Base-by-base conservation (phyloP, 1,140 invertebrate genomes). In the Macrostomum lignano region DNA sequence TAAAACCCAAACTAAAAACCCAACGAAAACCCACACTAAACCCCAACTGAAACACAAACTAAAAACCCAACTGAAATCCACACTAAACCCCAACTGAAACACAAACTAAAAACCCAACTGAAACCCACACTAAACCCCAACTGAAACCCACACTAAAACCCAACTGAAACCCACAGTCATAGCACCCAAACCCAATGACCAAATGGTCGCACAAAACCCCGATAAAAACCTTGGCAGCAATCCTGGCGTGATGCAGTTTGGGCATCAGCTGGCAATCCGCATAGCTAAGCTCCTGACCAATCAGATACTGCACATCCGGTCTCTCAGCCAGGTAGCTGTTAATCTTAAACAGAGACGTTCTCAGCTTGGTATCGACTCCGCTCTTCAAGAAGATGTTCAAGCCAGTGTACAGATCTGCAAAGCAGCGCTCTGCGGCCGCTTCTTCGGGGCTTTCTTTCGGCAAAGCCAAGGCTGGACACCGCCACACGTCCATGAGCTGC, bases 191-290 rank as follows among this genome's bases (percentile, higher is more conserved):
- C n/a, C n/a, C n/a, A n/a, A n/a, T n/a, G n/a, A n/a, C n/a, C n/a
- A n/a, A n/a, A n/a, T n/a, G n/a, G n/a, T n/a, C n/a, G n/a, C n/a
- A n/a, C n/a, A n/a, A n/a, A 56, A 84, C 84, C 9, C 14, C 15
- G 3, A 4, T 4, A 17, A 32, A 17, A 40, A 36, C 50, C 48
- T 45, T 73, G 51, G 78, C 81, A 36, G 86, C 86, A 31, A 98
- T 77, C 53, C 84, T 71, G 49, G 96, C 91, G 59, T 96, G 88
- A 60, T 98, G 88, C 22, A 98, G 62, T 45, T 84, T 70, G 22
- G 88, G 86, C 79, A 98, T 91, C 35, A 98, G 62, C 56, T 93
- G 82, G 55, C 86, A 96, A 56, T 98, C 88, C 53, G 93, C 93
- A 53, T 84, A 93, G 49, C 84, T 93, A 70, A 96, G 79, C 10